Base-by-base conservation (phyloP, 2,888 invertebrate species). In the Drosophila parthenogenetica region DNA sequence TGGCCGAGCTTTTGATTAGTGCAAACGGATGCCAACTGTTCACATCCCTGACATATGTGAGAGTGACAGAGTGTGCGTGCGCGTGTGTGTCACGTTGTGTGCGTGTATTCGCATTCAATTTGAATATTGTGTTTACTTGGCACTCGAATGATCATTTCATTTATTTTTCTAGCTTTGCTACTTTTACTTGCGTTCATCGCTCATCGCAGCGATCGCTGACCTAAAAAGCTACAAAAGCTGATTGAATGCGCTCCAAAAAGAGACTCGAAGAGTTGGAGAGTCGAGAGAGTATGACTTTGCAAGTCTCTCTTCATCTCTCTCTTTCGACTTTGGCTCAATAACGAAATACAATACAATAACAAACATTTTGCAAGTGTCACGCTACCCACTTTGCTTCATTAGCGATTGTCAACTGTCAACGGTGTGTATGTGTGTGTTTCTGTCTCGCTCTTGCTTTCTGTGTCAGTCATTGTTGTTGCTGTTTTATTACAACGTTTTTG, bases 361-460 rank as follows among this genome's bases (percentile, higher is more conserved):
- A 74, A 69, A 69, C 66, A 76, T 81, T 76, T 82, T 79, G 79
- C 86, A 77, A 86, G 77, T 86, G 79, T 87, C 81, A 86, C 77
- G 73, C 69, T 72, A 75, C 69, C 78, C 70, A 77, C 51, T 67
- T 78, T 73, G 72, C 53, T 66, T 77, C 78, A 77, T 77, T 77
- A 77, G 74, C 65, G 69, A 48, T 58, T 65, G 61, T 68, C 59
- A 59, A 46, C 50, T 54, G 40, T 63, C 37, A 39, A 16, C 39
- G n/a, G n/a, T n/a, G n/a, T 22, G 45, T 37, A 14, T 43, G 14
- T 19, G 3, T 32, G 35, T 14, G 16, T 59, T 48, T 16, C 32
- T 53, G 22, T 40, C 45, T 55, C 43, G 5, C 29, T 42, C 25
- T 45, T 13, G 19, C 25, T 55, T 43, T 59, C 14, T 58, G 58